These are phyloP conservation scores for Opisthograptis luteolata DNA, from an alignment of 2,888 invertebrate species.

Conservation along the genomic window DNA sequence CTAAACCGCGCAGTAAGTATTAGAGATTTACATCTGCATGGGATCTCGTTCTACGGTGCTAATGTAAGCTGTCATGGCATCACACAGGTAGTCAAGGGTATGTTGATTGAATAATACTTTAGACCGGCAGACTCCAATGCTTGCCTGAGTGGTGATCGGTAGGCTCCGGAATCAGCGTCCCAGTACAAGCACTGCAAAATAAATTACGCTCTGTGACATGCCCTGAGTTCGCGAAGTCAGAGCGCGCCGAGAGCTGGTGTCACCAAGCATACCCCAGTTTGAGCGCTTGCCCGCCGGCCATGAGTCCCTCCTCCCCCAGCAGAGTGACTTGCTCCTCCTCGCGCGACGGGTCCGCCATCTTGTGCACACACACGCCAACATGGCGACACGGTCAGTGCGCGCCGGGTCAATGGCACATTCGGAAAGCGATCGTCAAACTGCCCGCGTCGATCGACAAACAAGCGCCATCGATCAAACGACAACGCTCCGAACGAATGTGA, in stretches of 20 bases:
- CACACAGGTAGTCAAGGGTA: slow-evolving; percentile 80
- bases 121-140: slow-evolving; percentile 85
- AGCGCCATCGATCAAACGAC: slow-evolving; percentile 35
- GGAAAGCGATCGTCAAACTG: slow-evolving; percentile 8
- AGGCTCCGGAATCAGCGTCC: slow-evolving; percentile 88
- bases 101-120: slow-evolving; percentile 76
- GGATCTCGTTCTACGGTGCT: slow-evolving; percentile 45
- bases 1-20: slow-evolving; percentile 49
- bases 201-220: slow-evolving; percentile 81
- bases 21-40: slow-evolving; percentile 39
- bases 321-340: slow-evolving; percentile 98
- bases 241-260: slow-evolving; percentile 63
- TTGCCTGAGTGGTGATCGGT: slow-evolving; percentile 92
- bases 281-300: slow-evolving; percentile 97
- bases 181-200: slow-evolving; percentile 91
- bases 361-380: slow-evolving; percentile 85
- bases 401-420: slow-evolving; percentile 87
- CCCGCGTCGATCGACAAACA: slow-evolving; percentile 35
- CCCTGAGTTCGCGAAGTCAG: slow-evolving; percentile 77
- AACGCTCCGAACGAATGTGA: slow-evolving; percentile 57
- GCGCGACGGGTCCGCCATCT: slow-evolving; percentile 98
- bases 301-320: slow-evolving; percentile 97
- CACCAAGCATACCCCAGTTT: slow-evolving; percentile 95
- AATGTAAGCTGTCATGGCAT: slow-evolving; percentile 80
- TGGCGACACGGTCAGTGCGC: slow-evolving; percentile 85